Percentiles rank a stretch among this genome's conserved stretches.
Conservation (phyloP, 2,888 invertebrate genomes). For the Lithodes maja region DNA sequence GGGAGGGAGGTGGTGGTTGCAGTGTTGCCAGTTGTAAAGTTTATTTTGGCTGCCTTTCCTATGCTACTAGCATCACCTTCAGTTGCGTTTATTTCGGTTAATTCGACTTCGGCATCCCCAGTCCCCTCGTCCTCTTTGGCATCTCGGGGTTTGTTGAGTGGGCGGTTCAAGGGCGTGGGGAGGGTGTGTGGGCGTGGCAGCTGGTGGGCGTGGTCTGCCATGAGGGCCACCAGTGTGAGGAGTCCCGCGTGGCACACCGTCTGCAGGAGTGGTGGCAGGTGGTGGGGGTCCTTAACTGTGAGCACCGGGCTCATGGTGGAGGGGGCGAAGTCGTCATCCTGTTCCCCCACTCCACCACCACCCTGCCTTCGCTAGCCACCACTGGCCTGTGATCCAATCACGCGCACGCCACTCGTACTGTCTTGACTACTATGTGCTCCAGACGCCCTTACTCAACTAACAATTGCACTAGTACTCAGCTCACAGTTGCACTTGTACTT, state of each 20-base stretch:
- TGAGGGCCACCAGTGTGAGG: constrained; percentile 22
- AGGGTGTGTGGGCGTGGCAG: constrained; percentile 8
- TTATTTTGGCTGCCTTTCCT: not conserved
- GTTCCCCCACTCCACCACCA: not conserved
- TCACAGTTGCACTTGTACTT: not conserved
- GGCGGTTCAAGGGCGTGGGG: not conserved
- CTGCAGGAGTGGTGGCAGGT: constrained; percentile 13
- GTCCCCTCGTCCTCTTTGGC: not conserved
- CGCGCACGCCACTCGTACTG: not conserved
- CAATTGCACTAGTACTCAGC: not conserved
- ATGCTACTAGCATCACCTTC: not conserved
- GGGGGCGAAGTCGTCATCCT: not conserved
- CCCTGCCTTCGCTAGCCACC: not conserved
- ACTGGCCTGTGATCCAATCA: not conserved
- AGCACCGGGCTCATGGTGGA: constrained; percentile 9
- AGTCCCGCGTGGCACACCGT: constrained; percentile 37
- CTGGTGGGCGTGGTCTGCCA: constrained; percentile 35
- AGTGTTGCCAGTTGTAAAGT: not conserved
- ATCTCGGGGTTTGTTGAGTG: not conserved
- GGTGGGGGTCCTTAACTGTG: constrained; percentile 12
- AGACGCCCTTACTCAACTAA: not conserved
- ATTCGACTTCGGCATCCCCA: not conserved
- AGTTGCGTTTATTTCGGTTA: not conserved
- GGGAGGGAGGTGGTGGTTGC: too few relatives aligned
- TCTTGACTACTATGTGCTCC: not conserved